phyloP scores from a whole-genome alignment of 2,888 invertebrate species.

The Galeopsomyia nigrocyanea region DNA sequence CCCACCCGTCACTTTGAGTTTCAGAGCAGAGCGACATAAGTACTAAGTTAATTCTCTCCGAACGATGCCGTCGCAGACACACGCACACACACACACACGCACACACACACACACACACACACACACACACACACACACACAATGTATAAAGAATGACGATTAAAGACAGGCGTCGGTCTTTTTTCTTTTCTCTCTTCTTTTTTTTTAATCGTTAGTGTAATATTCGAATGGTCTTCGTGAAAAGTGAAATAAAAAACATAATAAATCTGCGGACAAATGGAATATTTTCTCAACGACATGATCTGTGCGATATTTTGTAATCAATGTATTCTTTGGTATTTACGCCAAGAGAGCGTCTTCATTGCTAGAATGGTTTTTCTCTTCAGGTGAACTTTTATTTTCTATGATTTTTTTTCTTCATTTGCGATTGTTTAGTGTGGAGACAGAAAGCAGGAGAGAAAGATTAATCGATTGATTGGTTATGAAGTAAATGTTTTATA shows the following conservation, averaged over 20 bases:
- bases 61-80: too few species aligned
- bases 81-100: too few species aligned
- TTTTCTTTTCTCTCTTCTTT: too few species aligned
- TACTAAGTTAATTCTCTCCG: constrained; percentile 30
- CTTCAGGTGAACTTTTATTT: constrained; percentile 39
- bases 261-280: constrained; percentile 12
- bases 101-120: too few species aligned
- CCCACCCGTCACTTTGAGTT: constrained; percentile 33
- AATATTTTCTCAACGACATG: constrained; percentile 47
- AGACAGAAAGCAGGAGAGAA: constrained; percentile 31
- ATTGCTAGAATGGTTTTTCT: constrained; percentile 21
- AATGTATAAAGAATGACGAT: too few species aligned
- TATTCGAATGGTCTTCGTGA: too few species aligned
- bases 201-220: too few species aligned
- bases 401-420: too few species aligned
- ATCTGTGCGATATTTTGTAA: constrained; percentile 49
- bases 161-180: too few species aligned
- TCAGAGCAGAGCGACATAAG: constrained; percentile 42
- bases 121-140: too few species aligned
- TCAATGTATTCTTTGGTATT: constrained; percentile 40
- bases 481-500: constrained; percentile 60
- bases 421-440: constrained; percentile 16
- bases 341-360: neutral
- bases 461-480: constrained; percentile 50
- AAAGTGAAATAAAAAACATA: too few species aligned